Conservation (phyloP, 2,888 invertebrate genomes). For the Allacma fusca region DNA sequence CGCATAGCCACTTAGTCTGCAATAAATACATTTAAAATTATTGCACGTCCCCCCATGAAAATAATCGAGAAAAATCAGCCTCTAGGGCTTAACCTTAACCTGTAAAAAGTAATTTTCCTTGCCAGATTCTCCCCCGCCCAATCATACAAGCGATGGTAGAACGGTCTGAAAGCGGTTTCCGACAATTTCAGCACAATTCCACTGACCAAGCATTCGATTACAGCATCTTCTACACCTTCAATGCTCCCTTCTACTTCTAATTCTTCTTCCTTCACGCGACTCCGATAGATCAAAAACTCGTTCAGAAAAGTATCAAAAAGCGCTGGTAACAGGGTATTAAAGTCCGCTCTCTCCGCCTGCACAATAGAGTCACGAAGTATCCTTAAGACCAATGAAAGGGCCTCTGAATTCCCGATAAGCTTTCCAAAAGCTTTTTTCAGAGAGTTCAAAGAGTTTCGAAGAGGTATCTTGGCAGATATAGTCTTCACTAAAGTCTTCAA, state of each 20-base stretch:
- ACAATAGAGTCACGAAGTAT: slow-evolving; percentile 78
- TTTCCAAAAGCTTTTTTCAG: slow-evolving; percentile 54
- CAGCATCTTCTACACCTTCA: slow-evolving; percentile 74
- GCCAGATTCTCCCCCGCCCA: slow-evolving; percentile 78
- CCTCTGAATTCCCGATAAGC: slow-evolving; percentile 20
- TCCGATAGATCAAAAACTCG: slow-evolving; percentile 63
- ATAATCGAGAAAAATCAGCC: slow-evolving; percentile 14
- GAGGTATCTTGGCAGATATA: slow-evolving; percentile 56
- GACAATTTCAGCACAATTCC: slow-evolving; percentile 83
- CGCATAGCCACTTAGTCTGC: slow-evolving; percentile 76
- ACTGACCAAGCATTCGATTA: slow-evolving; percentile 79
- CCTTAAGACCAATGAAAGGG: slow-evolving; percentile 75
- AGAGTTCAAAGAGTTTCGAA: slow-evolving; percentile 54
- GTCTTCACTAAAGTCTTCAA: slow-evolving; percentile 55
- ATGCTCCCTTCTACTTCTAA: slow-evolving; percentile 68
- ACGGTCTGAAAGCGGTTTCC: slow-evolving; percentile 85
- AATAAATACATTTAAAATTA: slow-evolving; percentile 10
- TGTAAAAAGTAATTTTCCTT: slow-evolving; percentile 82
- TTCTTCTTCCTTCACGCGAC: slow-evolving; percentile 36
- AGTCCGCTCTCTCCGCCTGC: slow-evolving; percentile 70
- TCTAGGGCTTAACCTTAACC: slow-evolving; percentile 65
- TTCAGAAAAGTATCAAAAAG: slow-evolving; percentile 79
- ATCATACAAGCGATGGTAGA: slow-evolving; percentile 85
- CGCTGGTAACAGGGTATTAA: slow-evolving; percentile 73
- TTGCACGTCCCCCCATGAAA: no score